Base-by-base conservation (phyloP, 1,140 invertebrate genomes). In the Luehdorfia chinensis region DNA sequence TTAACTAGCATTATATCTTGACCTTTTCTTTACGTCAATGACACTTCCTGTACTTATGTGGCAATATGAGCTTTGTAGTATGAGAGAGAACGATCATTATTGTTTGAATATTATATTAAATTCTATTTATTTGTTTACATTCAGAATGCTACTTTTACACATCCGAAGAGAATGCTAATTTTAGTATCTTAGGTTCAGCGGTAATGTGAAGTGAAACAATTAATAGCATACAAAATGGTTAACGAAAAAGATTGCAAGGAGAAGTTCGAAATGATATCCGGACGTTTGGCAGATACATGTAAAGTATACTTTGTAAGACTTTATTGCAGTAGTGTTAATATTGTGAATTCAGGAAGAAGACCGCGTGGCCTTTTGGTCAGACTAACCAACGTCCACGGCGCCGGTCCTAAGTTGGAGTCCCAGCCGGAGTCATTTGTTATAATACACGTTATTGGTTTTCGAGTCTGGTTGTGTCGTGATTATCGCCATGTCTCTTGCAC, bases 211-310 rank as follows among this genome's bases (percentile, higher is more conserved):
- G 48, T 37, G n/a, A 18, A 45, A 41, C 12, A 44, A 4, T 8
- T 12, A 13, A 12, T 18, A 49, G 4, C 19, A 23, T 2, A 12
- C 19, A 45, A 37, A 30, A 45, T 50, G 48, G 48, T 50, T 19
- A 50, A 30, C 28, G 48, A 50, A 45, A 50, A 44, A 36, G 21
- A 32, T 45, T 50, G 31, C 18, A 36, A 34, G 7, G 43, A 27
- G 44, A 50, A 50, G 19, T 37, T 45, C 8, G 43, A 36, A 27
- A 50, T 28, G 39, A 45, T 50, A 11, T 11, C 48, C 12, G 48
- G 45, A 45, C 39, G 48, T 23, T 19, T 52, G 14, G 11, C 18
- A n/a, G 28, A 28, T 11, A 52, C 33, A 51, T 16, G 37, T 41
- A 41, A 43, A 44, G 30, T 43, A 41, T 41, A 41, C 2, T 15